A percentile compares a stretch with the other conserved stretches of the same genome.
These are phyloP conservation scores for Emys orbicularis DNA, from an alignment of 2,797 vertebrate species.

Conservation along the genomic window DNA sequence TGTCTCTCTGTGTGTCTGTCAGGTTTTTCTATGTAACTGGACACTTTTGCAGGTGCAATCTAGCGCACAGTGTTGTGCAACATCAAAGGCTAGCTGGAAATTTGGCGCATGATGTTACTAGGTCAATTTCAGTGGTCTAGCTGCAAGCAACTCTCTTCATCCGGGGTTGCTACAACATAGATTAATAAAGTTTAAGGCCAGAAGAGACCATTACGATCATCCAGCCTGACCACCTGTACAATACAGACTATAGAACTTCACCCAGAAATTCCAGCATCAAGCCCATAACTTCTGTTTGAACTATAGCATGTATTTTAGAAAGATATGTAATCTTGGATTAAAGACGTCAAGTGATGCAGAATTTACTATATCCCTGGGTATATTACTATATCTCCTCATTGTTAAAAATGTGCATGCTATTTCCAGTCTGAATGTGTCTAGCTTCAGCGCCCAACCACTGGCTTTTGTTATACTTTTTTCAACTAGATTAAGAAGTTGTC, in stretches of 20 bases:
- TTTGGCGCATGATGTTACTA: neutral
- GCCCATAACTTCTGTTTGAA: rapidly evolving
- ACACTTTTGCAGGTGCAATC: neutral
- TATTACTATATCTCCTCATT: neutral
- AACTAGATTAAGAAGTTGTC: neutral
- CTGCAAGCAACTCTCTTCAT: neutral
- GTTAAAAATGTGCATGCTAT: neutral
- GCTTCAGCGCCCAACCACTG: neutral
- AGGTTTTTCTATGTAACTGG: neutral
- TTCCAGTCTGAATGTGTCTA: neutral
- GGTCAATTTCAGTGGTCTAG: neutral
- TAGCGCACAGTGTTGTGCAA: neutral
- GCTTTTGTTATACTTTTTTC: neutral
- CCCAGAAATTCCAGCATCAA: neutral
- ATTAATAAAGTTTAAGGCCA: neutral
- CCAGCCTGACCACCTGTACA: rapidly evolving
- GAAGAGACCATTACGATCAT: neutral
- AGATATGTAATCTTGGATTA: neutral
- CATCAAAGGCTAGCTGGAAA: neutral
- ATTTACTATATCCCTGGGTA: neutral
- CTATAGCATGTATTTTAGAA: neutral
- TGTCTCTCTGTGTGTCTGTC: neutral
- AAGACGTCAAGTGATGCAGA: neutral
- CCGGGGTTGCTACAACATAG: neutral
- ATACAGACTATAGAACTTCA: rapidly evolving